Conservation (phyloP, 2,888 invertebrate genomes). For the Autographa pulchrina region DNA sequence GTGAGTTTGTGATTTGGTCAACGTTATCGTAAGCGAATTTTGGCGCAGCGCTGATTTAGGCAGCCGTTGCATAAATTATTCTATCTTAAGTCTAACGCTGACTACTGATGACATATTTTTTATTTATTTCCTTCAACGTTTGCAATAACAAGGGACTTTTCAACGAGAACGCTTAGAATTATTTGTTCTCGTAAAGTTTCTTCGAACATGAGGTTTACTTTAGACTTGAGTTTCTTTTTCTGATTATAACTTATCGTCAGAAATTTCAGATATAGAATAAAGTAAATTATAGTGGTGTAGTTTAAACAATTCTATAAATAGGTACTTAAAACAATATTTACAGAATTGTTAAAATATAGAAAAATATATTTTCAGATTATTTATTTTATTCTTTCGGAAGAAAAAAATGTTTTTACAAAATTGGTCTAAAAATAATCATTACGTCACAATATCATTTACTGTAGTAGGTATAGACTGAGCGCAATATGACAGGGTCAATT, state of each 20-base stretch:
- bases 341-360: no score
- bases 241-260: neutral
- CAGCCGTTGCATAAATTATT: slow-evolving; percentile 62
- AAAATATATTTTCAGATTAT: no score
- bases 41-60: slow-evolving; percentile 55
- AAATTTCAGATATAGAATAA: no score
- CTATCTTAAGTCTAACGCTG: slow-evolving; percentile 40
- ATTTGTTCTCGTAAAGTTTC: slow-evolving; percentile 3
- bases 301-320: no score
- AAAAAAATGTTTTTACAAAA: no score
- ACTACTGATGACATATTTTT: slow-evolving; percentile 24
- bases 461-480: no score
- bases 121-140: neutral
- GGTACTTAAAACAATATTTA: no score
- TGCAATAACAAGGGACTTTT: neutral
- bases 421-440: no score
- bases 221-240: neutral
- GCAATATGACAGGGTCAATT: neutral
- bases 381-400: no score
- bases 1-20: slow-evolving; percentile 57
- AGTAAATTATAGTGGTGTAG: no score
- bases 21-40: slow-evolving; percentile 45
- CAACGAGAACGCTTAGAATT: neutral
- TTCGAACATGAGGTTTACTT: neutral
- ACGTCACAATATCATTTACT: no score